Conservation (phyloP, 2,888 invertebrate species). For the Thysanoteuthis rhombus region DNA sequence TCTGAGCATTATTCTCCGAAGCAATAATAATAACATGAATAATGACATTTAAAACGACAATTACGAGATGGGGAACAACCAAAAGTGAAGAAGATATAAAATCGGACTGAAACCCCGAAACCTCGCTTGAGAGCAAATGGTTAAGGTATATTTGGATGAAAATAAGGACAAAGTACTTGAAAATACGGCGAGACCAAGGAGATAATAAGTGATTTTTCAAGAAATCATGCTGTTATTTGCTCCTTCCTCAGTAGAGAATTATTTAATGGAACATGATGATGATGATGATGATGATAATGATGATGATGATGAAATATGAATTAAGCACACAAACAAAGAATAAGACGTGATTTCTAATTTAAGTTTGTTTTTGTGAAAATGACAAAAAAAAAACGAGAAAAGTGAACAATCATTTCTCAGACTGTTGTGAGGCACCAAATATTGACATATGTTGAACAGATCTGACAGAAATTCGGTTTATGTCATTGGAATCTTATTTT, state of each 20-base stretch:
- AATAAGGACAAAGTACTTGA: too few relatives aligned
- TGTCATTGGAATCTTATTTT: slow-evolving; percentile 12
- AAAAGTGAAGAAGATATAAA: too few relatives aligned
- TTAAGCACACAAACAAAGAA: neutral
- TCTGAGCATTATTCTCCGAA: too few relatives aligned
- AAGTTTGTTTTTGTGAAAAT: neutral
- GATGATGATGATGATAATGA: neutral
- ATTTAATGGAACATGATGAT: neutral
- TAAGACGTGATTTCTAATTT: neutral
- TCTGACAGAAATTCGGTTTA: slow-evolving; percentile 12
- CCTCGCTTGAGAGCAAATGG: too few relatives aligned
- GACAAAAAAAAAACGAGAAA: neutral
- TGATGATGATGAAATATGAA: neutral
- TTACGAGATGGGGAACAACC: too few relatives aligned
- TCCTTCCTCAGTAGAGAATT: neutral
- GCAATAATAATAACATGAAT: too few relatives aligned
- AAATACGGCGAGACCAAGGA: neutral
- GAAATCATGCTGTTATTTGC: neutral
- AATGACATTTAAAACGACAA: too few relatives aligned
- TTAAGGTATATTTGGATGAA: too few relatives aligned
- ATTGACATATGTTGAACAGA: neutral
- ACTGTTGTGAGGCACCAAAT: neutral
- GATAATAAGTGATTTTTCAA: neutral
- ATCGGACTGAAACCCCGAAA: too few relatives aligned
- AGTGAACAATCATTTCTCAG: neutral